Conservation (phyloP, 1,140 invertebrate species). For the Drosophila funebris region DNA sequence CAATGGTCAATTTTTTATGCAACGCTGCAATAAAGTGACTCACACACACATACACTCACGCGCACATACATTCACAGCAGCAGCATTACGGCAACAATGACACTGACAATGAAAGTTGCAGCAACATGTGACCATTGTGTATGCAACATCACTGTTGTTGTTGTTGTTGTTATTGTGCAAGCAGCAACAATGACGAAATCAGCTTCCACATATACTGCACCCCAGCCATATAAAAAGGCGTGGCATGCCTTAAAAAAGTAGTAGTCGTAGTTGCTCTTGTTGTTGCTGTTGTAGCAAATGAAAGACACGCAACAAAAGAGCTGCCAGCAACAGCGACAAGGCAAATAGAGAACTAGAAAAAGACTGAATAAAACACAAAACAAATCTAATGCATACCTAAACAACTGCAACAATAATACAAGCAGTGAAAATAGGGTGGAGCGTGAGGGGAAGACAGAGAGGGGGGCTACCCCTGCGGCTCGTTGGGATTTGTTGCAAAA, state of each 20-base stretch:
- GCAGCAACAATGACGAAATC: conserved; percentile 62
- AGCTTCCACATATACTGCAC: conserved; percentile 27
- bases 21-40: conserved; percentile 48
- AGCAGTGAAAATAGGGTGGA: not conserved
- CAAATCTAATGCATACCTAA: conserved; percentile 75
- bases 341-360: conserved; percentile 33
- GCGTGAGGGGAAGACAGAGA: not conserved
- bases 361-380: conserved; percentile 24
- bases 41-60: conserved; percentile 9
- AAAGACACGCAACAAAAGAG: conserved; percentile 28
- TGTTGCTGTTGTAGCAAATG: not conserved
- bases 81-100: conserved; percentile 65
- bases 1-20: conserved; percentile 72
- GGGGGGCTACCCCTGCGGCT: conserved; percentile 13
- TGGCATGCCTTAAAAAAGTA: conserved; percentile 12
- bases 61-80: not conserved
- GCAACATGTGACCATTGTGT: conserved; percentile 52
- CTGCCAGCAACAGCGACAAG: conserved; percentile 16
- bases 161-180: conserved; percentile 61
- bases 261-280: not conserved
- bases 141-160: conserved; percentile 53
- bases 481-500: conserved; percentile 58
- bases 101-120: conserved; percentile 73
- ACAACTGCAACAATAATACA: conserved; percentile 37
- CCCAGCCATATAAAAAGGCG: not conserved